A percentile compares a stretch with the other conserved stretches of the same genome.
Evolutionary conservation across 37 sponge, comb jelly and placozoan genomes (phyloP).

Genomic region (Chondrilla cf. caribensis): DNA sequence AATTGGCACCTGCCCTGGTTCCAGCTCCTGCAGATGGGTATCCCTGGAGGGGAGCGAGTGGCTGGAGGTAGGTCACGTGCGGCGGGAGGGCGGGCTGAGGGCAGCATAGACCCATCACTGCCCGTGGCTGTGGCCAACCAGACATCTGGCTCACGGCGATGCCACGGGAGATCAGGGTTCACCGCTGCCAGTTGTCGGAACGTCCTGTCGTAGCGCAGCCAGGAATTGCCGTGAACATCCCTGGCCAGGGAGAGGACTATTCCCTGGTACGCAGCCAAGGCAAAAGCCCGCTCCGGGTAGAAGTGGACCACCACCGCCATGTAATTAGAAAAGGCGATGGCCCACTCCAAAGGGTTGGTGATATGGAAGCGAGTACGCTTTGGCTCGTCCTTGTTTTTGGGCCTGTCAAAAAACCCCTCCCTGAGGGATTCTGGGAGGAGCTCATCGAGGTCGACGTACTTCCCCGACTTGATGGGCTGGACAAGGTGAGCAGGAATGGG

Average conservation of each 20-base stretch:
- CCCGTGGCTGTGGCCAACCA: neutral
- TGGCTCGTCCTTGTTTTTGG: neutral
- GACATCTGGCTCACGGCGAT: neutral
- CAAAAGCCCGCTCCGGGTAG: neutral
- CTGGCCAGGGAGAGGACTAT: neutral
- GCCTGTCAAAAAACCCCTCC: neutral
- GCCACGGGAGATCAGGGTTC: neutral
- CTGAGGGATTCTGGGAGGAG: neutral
- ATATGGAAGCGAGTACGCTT: neutral
- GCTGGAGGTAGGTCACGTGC: neutral
- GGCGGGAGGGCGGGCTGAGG: neutral
- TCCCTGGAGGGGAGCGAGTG: neutral
- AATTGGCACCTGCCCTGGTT: neutral
- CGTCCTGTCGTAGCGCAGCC: neutral
- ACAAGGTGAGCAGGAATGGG: neutral
- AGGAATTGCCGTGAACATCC: neutral
- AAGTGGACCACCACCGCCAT: neutral
- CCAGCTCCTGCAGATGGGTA: neutral
- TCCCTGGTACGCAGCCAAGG: neutral
- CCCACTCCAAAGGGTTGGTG: neutral
- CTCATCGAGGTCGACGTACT: neutral
- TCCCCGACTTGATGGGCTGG: neutral
- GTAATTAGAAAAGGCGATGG: neutral
- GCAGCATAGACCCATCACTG: neutral
- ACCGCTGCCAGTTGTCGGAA: neutral